Percentiles rank a stretch among this genome's conserved stretches.
phyloP scores from a whole-genome alignment of 2,888 invertebrate genomes.

The Hydropsyche betteni region DNA sequence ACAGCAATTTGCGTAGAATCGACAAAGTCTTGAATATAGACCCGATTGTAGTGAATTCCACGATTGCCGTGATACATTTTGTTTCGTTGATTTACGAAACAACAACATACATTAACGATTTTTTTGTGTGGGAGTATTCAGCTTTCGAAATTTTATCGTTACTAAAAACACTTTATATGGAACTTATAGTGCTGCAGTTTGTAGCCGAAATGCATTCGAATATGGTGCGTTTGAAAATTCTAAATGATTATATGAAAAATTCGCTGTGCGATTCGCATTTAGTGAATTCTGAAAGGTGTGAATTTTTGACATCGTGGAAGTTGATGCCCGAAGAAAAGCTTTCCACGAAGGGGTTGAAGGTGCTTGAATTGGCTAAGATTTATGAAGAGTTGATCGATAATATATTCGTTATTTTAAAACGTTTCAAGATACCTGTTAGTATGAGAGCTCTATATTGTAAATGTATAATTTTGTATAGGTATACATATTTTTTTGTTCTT shows the following conservation, averaged over 20 bases:
- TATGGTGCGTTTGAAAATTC: not conserved
- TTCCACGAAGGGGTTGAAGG: not conserved
- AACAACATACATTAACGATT: too few relatives aligned
- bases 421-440: not conserved
- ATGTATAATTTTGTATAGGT: too few relatives aligned
- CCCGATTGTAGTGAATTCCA: too few relatives aligned
- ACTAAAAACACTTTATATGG: not conserved
- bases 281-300: not conserved
- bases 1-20: too few relatives aligned
- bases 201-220: slow-evolving; percentile 6
- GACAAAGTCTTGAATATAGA: too few relatives aligned
- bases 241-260: not conserved
- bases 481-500: too few relatives aligned
- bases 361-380: not conserved
- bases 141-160: too few relatives aligned
- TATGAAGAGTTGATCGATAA: not conserved
- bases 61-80: too few relatives aligned
- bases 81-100: too few relatives aligned
- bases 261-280: not conserved
- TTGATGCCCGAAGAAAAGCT: not conserved
- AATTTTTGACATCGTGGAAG: not conserved
- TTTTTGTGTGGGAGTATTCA: too few relatives aligned
- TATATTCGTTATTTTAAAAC: not conserved
- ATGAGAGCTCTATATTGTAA: not conserved
- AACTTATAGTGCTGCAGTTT: not conserved